A percentile compares a stretch with the other conserved stretches of the same genome.
These are phyloP conservation scores for Axis porcinus DNA, from an alignment of 2,113 vertebrate genomes.

Conservation along the genomic window DNA sequence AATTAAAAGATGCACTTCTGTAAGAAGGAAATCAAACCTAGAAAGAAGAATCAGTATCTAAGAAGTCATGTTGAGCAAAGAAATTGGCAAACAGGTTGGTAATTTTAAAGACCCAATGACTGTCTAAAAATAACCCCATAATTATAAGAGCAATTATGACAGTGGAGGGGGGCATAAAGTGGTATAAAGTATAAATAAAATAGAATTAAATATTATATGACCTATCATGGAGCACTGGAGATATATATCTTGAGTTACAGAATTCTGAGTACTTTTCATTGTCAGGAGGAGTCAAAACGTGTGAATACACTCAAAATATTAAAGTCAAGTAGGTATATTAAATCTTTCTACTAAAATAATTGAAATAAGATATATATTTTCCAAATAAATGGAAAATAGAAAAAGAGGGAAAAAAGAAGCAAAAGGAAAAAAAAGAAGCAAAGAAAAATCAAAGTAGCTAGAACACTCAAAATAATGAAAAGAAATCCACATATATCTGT, in stretches of 20 bases:
- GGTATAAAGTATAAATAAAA: not conserved
- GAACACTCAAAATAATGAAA: slow-evolving; percentile 2
- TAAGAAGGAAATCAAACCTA: not conserved
- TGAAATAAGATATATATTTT: not conserved
- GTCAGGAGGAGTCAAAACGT: not conserved
- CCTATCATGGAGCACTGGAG: not conserved
- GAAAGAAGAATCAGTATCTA: not conserved
- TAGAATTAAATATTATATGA: not conserved
- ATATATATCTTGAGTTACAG: not conserved
- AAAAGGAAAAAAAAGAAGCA: not conserved
- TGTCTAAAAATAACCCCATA: not conserved
- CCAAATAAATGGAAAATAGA: not conserved
- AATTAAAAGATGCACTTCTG: not conserved
- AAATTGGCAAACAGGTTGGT: not conserved
- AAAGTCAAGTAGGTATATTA: not conserved
- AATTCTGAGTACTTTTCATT: not conserved
- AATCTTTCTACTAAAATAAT: not conserved
- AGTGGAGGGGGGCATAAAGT: not conserved
- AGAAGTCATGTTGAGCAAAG: not conserved
- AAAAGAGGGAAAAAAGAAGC: not conserved
- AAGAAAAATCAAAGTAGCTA: not conserved
- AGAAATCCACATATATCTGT: not conserved
- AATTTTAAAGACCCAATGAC: not conserved
- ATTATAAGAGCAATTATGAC: not conserved
- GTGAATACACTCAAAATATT: not conserved